These are phyloP conservation scores for Pedetes capensis DNA, from an alignment of 2,113 vertebrate genomes.

Conservation along the genomic window DNA sequence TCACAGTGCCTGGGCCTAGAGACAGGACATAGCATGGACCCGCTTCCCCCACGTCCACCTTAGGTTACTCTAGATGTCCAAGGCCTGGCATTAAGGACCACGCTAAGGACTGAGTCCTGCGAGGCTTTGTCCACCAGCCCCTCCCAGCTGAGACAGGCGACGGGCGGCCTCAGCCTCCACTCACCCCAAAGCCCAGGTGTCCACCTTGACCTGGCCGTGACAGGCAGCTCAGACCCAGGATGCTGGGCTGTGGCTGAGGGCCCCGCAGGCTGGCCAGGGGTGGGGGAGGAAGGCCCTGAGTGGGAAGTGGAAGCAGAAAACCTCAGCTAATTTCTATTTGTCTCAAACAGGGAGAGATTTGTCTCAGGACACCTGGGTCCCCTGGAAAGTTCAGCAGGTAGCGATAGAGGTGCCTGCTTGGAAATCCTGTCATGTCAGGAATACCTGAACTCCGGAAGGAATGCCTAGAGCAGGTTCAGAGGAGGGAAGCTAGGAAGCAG, in stretches of 20 bases:
- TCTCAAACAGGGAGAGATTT: neutral
- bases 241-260: too few relatives aligned
- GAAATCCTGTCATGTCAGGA: neutral
- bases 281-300: too few relatives aligned
- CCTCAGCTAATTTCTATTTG: neutral
- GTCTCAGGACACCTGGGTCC: neutral
- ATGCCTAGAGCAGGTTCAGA: neutral
- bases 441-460: neutral
- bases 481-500: neutral
- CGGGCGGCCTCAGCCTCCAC: neutral
- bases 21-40: neutral
- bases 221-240: neutral
- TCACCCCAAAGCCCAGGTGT: too few relatives aligned
- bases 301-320: neutral
- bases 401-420: neutral
- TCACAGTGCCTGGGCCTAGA: neutral
- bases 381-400: neutral
- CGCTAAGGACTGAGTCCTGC: neutral
- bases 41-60: too few relatives aligned
- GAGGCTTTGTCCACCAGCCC: neutral
- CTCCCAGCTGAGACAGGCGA: neutral
- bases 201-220: neutral
- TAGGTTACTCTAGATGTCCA: neutral
- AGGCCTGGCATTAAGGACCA: neutral
- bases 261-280: too few relatives aligned